phyloP scores from a whole-genome alignment of 2,797 vertebrate genomes.

The Allenopithecus nigroviridis region DNA sequence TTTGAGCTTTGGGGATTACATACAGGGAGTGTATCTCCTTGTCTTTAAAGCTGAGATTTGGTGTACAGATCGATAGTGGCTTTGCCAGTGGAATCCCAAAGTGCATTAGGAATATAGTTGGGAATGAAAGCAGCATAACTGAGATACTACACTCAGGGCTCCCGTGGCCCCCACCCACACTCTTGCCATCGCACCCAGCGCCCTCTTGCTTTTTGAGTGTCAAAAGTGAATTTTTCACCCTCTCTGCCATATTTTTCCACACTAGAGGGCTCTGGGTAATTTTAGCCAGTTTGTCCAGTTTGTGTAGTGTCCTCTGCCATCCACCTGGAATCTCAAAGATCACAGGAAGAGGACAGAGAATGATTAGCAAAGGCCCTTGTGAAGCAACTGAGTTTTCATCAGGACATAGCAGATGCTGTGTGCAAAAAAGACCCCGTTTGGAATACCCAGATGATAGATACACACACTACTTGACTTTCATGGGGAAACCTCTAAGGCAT shows the following conservation, averaged over 20 bases:
- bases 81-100: background rate
- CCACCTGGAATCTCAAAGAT: background rate
- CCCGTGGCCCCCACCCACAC: accelerated
- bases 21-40: background rate
- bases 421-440: background rate
- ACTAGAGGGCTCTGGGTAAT: background rate
- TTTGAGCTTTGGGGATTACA: background rate
- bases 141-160: background rate
- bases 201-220: background rate
- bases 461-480: background rate
- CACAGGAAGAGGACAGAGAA: background rate
- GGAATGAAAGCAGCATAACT: background rate
- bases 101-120: background rate
- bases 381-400: background rate
- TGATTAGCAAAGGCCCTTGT: background rate
- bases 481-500: background rate
- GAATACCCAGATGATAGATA: background rate
- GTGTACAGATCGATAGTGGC: background rate
- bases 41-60: background rate
- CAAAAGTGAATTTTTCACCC: background rate
- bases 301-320: background rate
- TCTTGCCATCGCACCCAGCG: accelerated
- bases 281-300: background rate
- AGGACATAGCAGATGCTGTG: background rate
- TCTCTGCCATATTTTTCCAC: background rate